Evolutionary conservation across 2,113 vertebrate genomes (phyloP).

Genomic region (Nibea albiflora): DNA sequence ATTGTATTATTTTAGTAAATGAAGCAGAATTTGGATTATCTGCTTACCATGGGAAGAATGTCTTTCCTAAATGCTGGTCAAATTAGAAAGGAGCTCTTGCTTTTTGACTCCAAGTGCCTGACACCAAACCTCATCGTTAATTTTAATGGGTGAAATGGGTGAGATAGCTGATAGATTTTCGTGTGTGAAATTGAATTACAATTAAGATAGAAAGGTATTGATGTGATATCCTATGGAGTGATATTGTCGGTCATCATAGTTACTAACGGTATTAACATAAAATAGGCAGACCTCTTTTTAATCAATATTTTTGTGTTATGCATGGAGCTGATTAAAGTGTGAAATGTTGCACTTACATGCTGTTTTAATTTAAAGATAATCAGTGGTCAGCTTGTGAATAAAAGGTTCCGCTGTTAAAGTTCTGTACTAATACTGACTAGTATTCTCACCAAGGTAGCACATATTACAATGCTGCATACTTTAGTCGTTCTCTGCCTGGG

Average conservation of each 20-base stretch:
- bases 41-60: not conserved
- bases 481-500: not conserved
- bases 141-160: not conserved
- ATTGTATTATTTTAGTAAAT: not conserved
- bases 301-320: not conserved
- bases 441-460: constrained; percentile 6
- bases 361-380: not conserved
- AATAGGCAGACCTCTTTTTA: not conserved
- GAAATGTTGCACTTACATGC: not conserved
- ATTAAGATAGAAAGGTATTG: not conserved
- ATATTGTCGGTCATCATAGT: not conserved
- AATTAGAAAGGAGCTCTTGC: not conserved
- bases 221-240: not conserved
- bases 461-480: constrained; percentile 1
- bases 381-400: not conserved
- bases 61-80: not conserved
- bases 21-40: not conserved
- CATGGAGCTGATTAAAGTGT: not conserved
- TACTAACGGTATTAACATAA: not conserved
- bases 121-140: not conserved
- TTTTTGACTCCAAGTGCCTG: not conserved
- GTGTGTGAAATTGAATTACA: not conserved
- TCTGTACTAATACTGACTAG: not conserved
- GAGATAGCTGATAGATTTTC: not conserved
- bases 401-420: not conserved